Base-by-base conservation (phyloP, 2,888 invertebrate genomes). In the Desoria tigrina region DNA sequence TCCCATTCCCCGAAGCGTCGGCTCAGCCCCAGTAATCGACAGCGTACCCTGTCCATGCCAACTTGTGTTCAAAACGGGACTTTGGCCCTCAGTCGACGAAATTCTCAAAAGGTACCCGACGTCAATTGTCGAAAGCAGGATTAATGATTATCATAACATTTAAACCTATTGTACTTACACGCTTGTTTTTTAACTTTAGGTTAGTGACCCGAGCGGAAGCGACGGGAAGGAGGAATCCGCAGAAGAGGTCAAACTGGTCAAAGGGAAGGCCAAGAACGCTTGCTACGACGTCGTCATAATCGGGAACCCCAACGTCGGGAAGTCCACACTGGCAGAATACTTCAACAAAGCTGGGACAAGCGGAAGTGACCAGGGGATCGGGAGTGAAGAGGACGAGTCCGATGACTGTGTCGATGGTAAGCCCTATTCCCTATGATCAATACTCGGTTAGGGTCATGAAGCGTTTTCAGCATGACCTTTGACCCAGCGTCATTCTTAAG, bases 31-130 rank as follows among this genome's bases (percentile, higher is more conserved):
- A 11, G n/a, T 45, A 61, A 58, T 49, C 37, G 68, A 21, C 65
- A 68, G 24, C 28, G 68, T 16, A 68, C 68, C 28, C 45, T 65
- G 61, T 68, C 68, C 16, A 65, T 68, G 68, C 68, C 68, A 23
- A 42, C 21, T 45, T 45, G 45, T 45, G 45, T 21, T 45, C n/a
- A 6, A 9, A 16, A 16, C 16, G 45, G 21, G 45, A 21, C 6
- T 6, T 6, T 11, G 21, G 9, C 32, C 6, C 11, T 32, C 6
- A 32, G 32, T 32, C 32, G 32, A 7, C 32, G 32, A 32, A 32
- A 32, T 11, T 32, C 45, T 45, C 45, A 45, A n/a, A 45, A 45
- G n/a, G 45, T 45, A 21, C 11, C 11, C 4, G 11, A n/a, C n/a
- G n/a, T n/a, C n/a, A n/a, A n/a, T n/a, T n/a, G n/a, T n/a, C n/a